These are phyloP conservation scores for Microctonus hyperodae DNA, from an alignment of 2,888 invertebrate genomes.

Conservation along the genomic window DNA sequence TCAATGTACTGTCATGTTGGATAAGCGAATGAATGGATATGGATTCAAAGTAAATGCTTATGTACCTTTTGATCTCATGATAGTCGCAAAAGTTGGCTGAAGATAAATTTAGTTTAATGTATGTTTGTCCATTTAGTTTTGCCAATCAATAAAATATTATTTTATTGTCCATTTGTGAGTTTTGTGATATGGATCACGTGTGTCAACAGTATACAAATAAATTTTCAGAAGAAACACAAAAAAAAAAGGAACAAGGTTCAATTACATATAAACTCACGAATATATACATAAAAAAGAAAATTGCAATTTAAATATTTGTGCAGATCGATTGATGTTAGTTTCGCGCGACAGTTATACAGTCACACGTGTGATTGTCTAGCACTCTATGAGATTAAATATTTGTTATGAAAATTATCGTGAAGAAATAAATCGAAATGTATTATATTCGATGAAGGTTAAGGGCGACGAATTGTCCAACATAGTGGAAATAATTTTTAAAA, in stretches of 20 bases:
- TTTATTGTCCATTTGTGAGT: constrained; percentile 6
- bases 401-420: background rate
- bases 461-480: too few species aligned
- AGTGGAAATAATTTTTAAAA: too few species aligned
- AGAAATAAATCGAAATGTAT: background rate
- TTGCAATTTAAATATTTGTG: constrained; percentile 7
- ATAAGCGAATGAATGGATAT: too few species aligned
- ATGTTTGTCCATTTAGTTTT: background rate
- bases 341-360: background rate
- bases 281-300: background rate
- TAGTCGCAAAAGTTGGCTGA: background rate
- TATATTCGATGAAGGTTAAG: too few species aligned
- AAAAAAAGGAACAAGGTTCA: background rate
- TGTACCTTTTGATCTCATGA: background rate
- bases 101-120: background rate
- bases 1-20: too few species aligned
- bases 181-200: background rate
- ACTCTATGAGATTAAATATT: background rate
- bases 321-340: background rate
- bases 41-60: background rate
- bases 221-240: background rate
- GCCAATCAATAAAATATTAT: background rate
- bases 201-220: background rate
- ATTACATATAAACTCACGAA: background rate
- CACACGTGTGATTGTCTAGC: background rate